These are phyloP conservation scores for Onchidella celtica DNA, from an alignment of 2,888 invertebrate species.

Conservation along the genomic window DNA sequence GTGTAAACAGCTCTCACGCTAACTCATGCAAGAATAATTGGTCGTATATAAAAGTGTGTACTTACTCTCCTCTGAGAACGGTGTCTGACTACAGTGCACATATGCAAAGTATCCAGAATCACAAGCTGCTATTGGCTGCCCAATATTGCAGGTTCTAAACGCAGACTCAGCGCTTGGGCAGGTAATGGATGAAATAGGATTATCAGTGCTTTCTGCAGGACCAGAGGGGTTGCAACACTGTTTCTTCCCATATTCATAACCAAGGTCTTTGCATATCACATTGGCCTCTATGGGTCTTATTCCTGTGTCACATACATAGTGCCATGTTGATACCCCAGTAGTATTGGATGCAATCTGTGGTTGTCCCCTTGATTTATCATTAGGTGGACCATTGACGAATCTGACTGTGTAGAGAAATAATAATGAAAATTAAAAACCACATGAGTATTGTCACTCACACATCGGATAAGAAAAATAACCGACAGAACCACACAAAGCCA, in stretches of 20 bases:
- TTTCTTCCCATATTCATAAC: conserved; percentile 63
- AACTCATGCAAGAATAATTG: no score
- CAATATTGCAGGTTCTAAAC: conserved; percentile 20
- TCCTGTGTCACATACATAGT: conserved; percentile 69
- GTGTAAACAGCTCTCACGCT: no score
- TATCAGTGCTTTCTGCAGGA: no score
- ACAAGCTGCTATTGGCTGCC: background rate
- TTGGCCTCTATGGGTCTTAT: conserved; percentile 68
- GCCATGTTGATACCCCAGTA: conserved; percentile 57
- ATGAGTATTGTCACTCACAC: background rate
- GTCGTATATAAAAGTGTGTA: no score
- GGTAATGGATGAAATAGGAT: conserved; percentile 2
- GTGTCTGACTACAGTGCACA: conserved; percentile 37
- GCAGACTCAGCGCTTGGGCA: conserved; percentile 23
- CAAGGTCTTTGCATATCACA: conserved; percentile 65
- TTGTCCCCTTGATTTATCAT: conserved; percentile 16
- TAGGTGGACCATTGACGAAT: conserved; percentile 3
- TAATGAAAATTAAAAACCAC: background rate
- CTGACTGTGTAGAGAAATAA: background rate
- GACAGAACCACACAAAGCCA: background rate
- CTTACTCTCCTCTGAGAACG: conserved; percentile 38
- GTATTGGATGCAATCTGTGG: background rate
- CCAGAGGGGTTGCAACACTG: conserved; percentile 44
- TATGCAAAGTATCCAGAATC: conserved; percentile 11
- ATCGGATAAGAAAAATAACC: background rate